Conservation (phyloP, 1,140 invertebrate genomes). For the Hycleus cichorii region DNA sequence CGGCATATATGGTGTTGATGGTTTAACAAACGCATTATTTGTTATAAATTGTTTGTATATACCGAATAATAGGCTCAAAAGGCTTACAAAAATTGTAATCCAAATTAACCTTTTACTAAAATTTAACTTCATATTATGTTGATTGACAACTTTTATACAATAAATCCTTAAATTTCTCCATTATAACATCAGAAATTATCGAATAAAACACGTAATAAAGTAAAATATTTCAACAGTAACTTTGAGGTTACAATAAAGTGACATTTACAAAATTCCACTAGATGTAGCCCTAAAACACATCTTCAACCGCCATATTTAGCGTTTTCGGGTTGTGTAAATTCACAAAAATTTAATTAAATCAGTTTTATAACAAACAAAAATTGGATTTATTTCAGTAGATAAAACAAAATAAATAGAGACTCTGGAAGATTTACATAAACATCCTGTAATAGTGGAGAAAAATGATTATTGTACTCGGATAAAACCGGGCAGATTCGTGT, state of each 20-base stretch:
- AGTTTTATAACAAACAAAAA: no score
- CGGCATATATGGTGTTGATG: slow-evolving; percentile 26
- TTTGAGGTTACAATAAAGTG: slow-evolving; percentile 2
- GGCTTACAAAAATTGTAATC: slow-evolving; percentile 32
- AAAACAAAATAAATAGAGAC: no score
- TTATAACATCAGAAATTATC: slow-evolving; percentile 2
- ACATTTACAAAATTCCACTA: no score
- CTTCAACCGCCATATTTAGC: no score
- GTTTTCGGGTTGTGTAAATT: no score
- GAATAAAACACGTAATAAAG: slow-evolving; percentile 2
- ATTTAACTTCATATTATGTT: slow-evolving; percentile 10
- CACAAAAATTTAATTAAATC: no score
- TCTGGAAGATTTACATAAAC: no score
- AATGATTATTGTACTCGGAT: no score
- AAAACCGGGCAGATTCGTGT: no score
- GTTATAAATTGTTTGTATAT: slow-evolving; percentile 33
- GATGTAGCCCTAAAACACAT: no score
- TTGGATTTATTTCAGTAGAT: no score
- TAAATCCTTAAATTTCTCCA: neutral
- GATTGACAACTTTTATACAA: slow-evolving; percentile 4
- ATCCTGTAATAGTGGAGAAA: no score
- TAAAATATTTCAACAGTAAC: neutral
- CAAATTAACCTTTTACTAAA: slow-evolving; percentile 7
- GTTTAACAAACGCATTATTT: slow-evolving; percentile 21
- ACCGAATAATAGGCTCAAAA: slow-evolving; percentile 37